Base-by-base conservation (phyloP, 2,113 vertebrate genomes). In the Oreochromis tanganicae region DNA sequence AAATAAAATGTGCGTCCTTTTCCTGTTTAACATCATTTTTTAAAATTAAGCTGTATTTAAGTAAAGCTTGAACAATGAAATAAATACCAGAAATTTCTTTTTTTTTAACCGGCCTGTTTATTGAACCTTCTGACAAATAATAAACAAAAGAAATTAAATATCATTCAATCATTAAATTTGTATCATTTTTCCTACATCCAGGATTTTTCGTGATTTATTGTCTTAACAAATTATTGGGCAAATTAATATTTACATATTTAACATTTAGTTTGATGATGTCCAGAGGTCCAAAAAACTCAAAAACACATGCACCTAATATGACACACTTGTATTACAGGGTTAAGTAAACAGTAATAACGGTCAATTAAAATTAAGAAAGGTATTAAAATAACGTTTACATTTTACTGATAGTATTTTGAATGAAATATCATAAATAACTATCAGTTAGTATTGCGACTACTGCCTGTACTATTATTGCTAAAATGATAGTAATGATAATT, bases 71-170 rank as follows among this genome's bases (percentile, higher is more conserved):
- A 68, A 41, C 10, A 21, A 21, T 68, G 36, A 68, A 68, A 68
- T 14, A 68, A 41, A 41, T 68, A 21, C 11, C 63, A 68, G 34
- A 41, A 38, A 68, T 21, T 1, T 21, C 2, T 24, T 68, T 41
- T 38, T 2, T 41, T 38, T 68, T 13, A 68, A 68, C 34, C 2
- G 0, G 11, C 11, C 11, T 21, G 0, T 41, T 68, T 68, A 38
- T 4, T 68, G 36, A 68, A 68, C 36, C 0, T 1, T 41, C 1
- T 41, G 63, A 41, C 11, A 21, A 66, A n/a, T 1, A 38, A 43
- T 12, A 43, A 43, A 43, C 11, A 38, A 41, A 13, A 68, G 0
- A 24, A 41, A 68, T 21, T 24, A 68, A 68, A 24, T 24, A 14
- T 68, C 11, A 41, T 13, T 68, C 11, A 24, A 8, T 68, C 19